phyloP scores from a whole-genome alignment of 2,797 vertebrate genomes.

The Cryptoblepharus egeriae region DNA sequence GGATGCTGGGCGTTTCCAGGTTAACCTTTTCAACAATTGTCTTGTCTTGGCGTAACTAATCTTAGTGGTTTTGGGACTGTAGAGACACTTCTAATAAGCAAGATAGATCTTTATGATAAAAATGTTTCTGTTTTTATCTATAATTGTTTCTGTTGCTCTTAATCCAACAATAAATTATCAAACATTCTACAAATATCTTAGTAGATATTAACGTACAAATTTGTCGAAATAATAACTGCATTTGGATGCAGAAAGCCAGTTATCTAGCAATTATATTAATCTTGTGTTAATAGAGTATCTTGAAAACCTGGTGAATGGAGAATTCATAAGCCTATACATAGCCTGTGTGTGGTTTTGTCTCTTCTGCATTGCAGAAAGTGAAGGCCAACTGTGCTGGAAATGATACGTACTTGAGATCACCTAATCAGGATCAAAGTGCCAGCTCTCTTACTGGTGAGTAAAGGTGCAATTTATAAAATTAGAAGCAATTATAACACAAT shows the following conservation, averaged over 20 bases:
- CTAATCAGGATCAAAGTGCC: constrained; percentile 47
- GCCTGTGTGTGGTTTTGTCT: not conserved
- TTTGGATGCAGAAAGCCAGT: not conserved
- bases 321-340: not conserved
- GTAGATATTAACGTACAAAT: not conserved
- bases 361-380: constrained; percentile 61
- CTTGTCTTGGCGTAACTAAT: not conserved
- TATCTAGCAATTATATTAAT: not conserved
- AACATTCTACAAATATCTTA: not conserved
- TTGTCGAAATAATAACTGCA: not conserved
- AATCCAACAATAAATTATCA: not conserved
- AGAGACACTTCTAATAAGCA: too few relatives aligned
- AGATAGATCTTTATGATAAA: not conserved
- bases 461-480: constrained; percentile 10
- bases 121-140: not conserved
- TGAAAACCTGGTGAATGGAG: not conserved
- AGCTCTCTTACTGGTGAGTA: constrained; percentile 65
- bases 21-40: constrained; percentile 58
- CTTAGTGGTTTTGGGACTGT: too few relatives aligned
- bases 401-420: constrained; percentile 28
- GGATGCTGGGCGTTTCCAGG: constrained; percentile 73
- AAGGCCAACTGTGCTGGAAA: constrained; percentile 39
- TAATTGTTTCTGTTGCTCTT: not conserved
- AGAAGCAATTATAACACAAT: not conserved
- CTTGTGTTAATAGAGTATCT: not conserved